Percentiles rank a stretch among this genome's conserved stretches.
phyloP scores from a whole-genome alignment of 2,113 vertebrate species.

The Corythaeola cristata region DNA sequence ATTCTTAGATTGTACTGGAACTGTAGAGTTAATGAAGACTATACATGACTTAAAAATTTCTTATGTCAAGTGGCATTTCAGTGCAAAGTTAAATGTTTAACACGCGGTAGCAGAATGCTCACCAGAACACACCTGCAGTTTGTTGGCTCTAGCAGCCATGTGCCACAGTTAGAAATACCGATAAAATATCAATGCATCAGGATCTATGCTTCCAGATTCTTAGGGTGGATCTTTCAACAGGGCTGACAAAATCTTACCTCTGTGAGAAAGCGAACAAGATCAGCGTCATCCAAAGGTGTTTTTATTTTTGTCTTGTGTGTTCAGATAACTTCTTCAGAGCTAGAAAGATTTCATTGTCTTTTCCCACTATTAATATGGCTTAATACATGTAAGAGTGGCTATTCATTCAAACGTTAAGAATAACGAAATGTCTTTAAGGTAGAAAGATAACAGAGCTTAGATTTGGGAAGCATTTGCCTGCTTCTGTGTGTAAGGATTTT shows the following conservation, averaged over 20 bases:
- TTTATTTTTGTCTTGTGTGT: neutral
- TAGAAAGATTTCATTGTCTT: neutral
- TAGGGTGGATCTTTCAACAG: neutral
- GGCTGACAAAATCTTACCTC: neutral
- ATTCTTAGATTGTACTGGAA: neutral
- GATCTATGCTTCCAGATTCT: neutral
- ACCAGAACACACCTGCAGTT: neutral
- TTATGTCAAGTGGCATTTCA: neutral
- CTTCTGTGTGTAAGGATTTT: neutral
- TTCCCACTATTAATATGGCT: neutral
- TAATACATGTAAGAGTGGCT: neutral
- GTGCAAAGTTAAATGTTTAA: neutral
- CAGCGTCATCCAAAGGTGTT: neutral
- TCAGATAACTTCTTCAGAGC: neutral
- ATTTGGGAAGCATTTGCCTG: neutral
- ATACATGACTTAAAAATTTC: accelerated
- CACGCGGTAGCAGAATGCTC: neutral
- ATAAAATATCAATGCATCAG: neutral
- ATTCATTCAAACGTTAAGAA: neutral
- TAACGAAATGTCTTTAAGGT: neutral
- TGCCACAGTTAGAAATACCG: neutral
- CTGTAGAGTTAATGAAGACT: neutral
- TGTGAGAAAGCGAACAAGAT: neutral
- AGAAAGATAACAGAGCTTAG: neutral
- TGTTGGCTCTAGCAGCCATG: neutral